Percentiles rank a stretch among this genome's conserved stretches.
phyloP scores from a whole-genome alignment of 2,888 invertebrate genomes.

The Alcis repandata region DNA sequence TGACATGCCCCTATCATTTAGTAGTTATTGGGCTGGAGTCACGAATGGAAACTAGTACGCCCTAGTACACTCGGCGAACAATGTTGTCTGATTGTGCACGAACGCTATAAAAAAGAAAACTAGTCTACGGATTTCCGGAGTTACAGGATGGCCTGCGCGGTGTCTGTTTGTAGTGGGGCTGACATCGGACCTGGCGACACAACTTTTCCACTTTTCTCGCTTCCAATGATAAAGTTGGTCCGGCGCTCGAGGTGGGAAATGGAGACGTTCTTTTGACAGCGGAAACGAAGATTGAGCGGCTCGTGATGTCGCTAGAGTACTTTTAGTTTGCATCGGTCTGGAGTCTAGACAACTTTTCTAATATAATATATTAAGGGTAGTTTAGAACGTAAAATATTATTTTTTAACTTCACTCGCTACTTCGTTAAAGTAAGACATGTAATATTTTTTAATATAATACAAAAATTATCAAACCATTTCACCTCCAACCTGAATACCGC shows the following conservation, averaged over 20 bases:
- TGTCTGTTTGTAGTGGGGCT: background rate
- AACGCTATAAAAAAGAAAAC: constrained; percentile 45
- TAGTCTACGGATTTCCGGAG: constrained; percentile 39
- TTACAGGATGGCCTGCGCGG: constrained; percentile 9
- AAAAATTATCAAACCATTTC: no score
- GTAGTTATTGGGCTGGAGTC: constrained; percentile 22
- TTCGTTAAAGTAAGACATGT: no score
- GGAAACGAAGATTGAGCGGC: background rate
- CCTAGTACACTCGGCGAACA: constrained; percentile 29
- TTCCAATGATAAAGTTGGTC: background rate
- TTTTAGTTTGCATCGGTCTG: no score
- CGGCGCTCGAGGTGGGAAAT: background rate
- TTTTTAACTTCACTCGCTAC: no score
- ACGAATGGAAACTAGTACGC: constrained; percentile 32
- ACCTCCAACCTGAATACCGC: no score
- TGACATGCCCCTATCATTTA: background rate
- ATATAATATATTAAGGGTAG: no score
- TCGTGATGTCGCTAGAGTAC: no score
- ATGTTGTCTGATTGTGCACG: constrained; percentile 51
- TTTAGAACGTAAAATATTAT: no score
- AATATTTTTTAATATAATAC: no score
- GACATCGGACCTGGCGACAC: background rate
- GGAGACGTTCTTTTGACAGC: background rate
- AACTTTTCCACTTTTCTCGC: constrained; percentile 9
- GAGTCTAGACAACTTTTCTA: no score